Conservation (phyloP, 2,888 invertebrate species). For the Parnassius glacialis region DNA sequence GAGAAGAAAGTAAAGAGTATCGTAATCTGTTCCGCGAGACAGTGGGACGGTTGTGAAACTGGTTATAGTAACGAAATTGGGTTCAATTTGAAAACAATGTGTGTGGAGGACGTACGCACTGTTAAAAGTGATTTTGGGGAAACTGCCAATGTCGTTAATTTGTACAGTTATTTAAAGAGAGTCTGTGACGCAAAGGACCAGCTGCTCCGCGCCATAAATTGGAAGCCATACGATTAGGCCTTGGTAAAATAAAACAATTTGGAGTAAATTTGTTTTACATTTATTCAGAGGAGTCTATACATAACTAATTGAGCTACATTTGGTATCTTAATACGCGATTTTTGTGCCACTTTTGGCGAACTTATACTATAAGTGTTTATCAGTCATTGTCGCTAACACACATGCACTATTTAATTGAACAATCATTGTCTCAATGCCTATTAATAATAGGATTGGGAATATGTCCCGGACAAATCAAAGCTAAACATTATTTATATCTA, state of each 20-base stretch:
- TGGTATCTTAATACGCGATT: slow-evolving; percentile 56
- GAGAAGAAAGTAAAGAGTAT: slow-evolving; percentile 43
- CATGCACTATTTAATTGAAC: slow-evolving; percentile 1
- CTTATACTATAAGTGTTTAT: slow-evolving; percentile 36
- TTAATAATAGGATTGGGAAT: not conserved
- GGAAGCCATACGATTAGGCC: slow-evolving; percentile 47
- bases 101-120: not conserved
- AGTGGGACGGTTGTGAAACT: slow-evolving; percentile 62
- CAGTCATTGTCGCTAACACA: slow-evolving; percentile 44
- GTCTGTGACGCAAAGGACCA: slow-evolving; percentile 47
- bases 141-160: slow-evolving; percentile 51
- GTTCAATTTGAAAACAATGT: slow-evolving; percentile 39
- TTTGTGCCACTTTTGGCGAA: slow-evolving; percentile 49
- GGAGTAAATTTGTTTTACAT: slow-evolving; percentile 40
- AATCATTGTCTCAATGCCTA: not conserved
- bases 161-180: slow-evolving; percentile 55
- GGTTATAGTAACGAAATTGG: slow-evolving; percentile 56
- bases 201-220: slow-evolving; percentile 55
- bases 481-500: not conserved
- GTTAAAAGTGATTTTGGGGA: slow-evolving; percentile 32
- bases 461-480: not conserved
- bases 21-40: slow-evolving; percentile 52
- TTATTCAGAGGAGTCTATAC: slow-evolving; percentile 40
- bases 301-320: slow-evolving; percentile 65
- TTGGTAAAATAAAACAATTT: slow-evolving; percentile 29